These are phyloP conservation scores for Prenolepis imparis DNA, from an alignment of 2,888 invertebrate genomes.

Conservation along the genomic window DNA sequence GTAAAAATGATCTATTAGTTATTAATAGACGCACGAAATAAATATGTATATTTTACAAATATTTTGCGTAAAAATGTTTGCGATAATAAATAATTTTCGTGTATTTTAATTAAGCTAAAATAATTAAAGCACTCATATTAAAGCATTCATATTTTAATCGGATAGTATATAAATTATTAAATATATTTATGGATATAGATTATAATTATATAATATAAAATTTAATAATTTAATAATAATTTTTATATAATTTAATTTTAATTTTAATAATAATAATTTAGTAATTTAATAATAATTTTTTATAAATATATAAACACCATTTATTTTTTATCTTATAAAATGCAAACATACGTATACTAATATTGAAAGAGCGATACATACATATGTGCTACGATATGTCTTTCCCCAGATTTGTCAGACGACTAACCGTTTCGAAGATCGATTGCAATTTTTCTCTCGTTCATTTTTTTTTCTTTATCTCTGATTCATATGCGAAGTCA, in stretches of 20 bases:
- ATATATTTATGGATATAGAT: not conserved
- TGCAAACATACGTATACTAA: not conserved
- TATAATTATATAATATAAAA: not conserved
- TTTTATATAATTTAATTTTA: too few species aligned
- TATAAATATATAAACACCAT: not conserved
- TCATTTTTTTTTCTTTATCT: conserved; percentile 60
- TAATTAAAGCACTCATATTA: conserved; percentile 23
- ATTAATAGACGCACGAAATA: not conserved
- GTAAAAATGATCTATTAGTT: conserved; percentile 62
- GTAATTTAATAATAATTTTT: conserved; percentile 20
- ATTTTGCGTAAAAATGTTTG: conserved; percentile 15
- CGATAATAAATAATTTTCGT: conserved; percentile 37
- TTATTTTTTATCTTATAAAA: not conserved
- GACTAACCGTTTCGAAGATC: conserved; percentile 34
- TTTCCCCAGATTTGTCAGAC: conserved; percentile 21
- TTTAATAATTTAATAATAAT: conserved; percentile 33
- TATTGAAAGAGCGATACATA: not conserved
- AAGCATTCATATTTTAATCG: not conserved
- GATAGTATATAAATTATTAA: not conserved
- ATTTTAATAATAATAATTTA: too few species aligned
- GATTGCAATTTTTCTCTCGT: conserved; percentile 44
- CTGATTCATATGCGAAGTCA: conserved; percentile 60
- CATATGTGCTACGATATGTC: not conserved
- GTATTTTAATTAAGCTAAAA: conserved; percentile 43
- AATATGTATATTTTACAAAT: conserved; percentile 8